Evolutionary conservation across 2,888 invertebrate species (phyloP).

Genomic region (Pyrocoelia pectoralis): DNA sequence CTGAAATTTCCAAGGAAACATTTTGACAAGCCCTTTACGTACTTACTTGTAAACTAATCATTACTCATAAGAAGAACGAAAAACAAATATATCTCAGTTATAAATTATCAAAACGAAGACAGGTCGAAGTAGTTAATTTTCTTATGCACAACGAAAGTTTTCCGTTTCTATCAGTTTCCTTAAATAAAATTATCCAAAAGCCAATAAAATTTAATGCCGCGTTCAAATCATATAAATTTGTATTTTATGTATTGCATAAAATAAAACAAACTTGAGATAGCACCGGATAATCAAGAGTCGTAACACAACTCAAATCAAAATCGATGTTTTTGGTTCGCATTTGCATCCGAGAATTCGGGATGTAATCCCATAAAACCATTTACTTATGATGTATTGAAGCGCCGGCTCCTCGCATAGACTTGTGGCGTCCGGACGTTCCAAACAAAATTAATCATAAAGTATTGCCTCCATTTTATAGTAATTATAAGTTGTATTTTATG

Average conservation of each 20-base stretch:
- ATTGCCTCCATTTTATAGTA: constrained; percentile 44
- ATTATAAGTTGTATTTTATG: constrained; percentile 45
- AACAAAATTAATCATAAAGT: constrained; percentile 45
- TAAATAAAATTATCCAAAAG: constrained; percentile 15
- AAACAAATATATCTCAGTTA: neutral
- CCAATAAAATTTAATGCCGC: constrained; percentile 30
- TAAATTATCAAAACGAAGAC: neutral
- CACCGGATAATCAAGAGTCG: constrained; percentile 45
- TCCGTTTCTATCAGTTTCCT: constrained; percentile 8
- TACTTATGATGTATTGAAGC: constrained; percentile 51
- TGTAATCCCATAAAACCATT: constrained; percentile 50
- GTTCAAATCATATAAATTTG: constrained; percentile 25
- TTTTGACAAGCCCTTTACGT: constrained; percentile 1
- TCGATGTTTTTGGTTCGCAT: constrained; percentile 49
- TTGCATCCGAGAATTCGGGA: constrained; percentile 46
- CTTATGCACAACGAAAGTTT: constrained; percentile 1
- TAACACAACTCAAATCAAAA: constrained; percentile 46
- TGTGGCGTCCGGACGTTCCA: constrained; percentile 42
- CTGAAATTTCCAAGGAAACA: constrained; percentile 1
- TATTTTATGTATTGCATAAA: constrained; percentile 31
- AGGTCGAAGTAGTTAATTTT: constrained; percentile 5
- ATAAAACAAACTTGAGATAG: constrained; percentile 40
- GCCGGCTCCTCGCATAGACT: constrained; percentile 45
- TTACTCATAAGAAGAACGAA: neutral
- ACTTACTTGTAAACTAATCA: neutral